Conservation (phyloP, 2,888 invertebrate genomes). For the Latrodectus elegans region DNA sequence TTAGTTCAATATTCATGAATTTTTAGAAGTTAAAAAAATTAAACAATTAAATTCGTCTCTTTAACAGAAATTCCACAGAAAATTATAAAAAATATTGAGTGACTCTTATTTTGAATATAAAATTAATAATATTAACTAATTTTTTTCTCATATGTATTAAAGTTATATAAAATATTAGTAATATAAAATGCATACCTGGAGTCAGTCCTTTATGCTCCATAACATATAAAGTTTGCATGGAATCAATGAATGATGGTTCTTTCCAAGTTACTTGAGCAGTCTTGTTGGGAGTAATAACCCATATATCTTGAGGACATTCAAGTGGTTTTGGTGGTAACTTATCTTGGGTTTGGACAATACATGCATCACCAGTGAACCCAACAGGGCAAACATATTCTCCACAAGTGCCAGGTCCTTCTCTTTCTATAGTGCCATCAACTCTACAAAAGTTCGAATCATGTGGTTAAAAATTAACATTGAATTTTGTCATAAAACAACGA, state of each 20-base stretch:
- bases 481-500: too few species aligned
- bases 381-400: conserved; percentile 91
- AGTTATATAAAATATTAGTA: too few species aligned
- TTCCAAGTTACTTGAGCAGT: conserved; percentile 94
- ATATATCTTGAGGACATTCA: conserved; percentile 93
- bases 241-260: conserved; percentile 91
- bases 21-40: too few species aligned
- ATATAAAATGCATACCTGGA: conserved; percentile 55
- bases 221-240: conserved; percentile 74
- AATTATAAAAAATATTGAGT: too few species aligned
- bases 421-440: conserved; percentile 89
- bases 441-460: conserved; percentile 27
- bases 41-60: too few species aligned
- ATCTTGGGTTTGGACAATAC: conserved; percentile 87
- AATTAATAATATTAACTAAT: too few species aligned
- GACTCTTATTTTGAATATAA: too few species aligned
- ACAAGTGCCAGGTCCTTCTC: conserved; percentile 92
- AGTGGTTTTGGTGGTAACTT: conserved; percentile 89
- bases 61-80: too few species aligned
- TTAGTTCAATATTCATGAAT: too few species aligned
- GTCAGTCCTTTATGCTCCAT: conserved; percentile 67
- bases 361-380: conserved; percentile 89
- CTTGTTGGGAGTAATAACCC: conserved; percentile 94
- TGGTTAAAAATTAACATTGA: too few species aligned
- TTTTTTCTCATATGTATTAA: too few species aligned